Evolutionary conservation across 2,797 vertebrate genomes (phyloP).

Genomic region (Aulostomus chinensis): DNA sequence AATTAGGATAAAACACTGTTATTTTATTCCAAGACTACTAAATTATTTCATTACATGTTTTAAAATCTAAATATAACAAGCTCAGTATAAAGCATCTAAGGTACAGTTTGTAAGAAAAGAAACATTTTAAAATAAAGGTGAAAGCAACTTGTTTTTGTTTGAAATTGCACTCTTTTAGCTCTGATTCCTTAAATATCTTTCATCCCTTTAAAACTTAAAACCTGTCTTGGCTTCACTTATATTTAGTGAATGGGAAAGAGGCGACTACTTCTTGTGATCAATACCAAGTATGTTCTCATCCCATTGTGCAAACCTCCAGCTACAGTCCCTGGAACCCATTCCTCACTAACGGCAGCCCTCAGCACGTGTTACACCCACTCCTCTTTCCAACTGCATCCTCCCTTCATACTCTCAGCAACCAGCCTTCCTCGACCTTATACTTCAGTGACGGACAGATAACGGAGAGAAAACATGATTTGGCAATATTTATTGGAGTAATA

Average conservation of each 20-base stretch:
- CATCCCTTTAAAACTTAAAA: too few species aligned
- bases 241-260: background rate
- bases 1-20: too few species aligned
- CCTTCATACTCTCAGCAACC: constrained; percentile 37
- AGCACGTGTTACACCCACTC: constrained; percentile 51
- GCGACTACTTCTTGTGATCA: too few species aligned
- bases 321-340: background rate
- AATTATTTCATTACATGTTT: too few species aligned
- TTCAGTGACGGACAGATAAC: constrained; percentile 1
- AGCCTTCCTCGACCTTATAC: background rate
- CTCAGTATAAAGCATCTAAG: constrained; percentile 3
- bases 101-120: constrained; percentile 4
- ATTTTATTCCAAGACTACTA: too few species aligned
- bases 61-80: too few species aligned
- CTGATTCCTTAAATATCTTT: too few species aligned
- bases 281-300: background rate
- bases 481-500: background rate
- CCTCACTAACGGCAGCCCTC: constrained; percentile 17
- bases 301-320: background rate
- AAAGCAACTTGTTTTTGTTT: background rate
- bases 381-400: constrained; percentile 35
- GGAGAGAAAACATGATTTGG: background rate
- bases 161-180: too few species aligned
- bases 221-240: background rate
- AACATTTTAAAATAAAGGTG: background rate